These are phyloP conservation scores for Ictalurus punctatus DNA, from an alignment of 2,113 vertebrate genomes.

Conservation along the genomic window DNA sequence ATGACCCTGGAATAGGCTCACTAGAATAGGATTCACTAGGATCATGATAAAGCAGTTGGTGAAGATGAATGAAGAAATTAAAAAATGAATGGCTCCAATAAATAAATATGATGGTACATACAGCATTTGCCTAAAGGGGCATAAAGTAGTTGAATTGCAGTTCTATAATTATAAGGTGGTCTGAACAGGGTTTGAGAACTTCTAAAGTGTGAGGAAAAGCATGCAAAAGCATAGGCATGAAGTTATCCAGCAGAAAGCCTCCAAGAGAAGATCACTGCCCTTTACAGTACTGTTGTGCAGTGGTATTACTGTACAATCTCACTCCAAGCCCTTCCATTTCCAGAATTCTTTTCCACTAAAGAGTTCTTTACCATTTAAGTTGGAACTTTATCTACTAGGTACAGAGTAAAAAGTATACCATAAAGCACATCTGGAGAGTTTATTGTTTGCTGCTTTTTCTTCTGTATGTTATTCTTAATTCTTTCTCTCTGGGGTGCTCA, in stretches of 20 bases:
- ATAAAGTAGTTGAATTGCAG: background rate
- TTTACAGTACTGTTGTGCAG: constrained; percentile 21
- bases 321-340: background rate
- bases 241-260: background rate
- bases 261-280: constrained; percentile 3
- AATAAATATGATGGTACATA: background rate
- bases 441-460: constrained; percentile 17
- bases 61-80: too few relatives aligned
- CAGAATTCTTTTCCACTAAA: background rate
- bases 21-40: too few relatives aligned
- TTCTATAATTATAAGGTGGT: background rate
- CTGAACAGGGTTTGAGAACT: background rate
- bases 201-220: background rate
- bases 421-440: constrained; percentile 12
- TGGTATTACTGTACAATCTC: background rate
- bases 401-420: background rate
- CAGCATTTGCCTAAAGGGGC: background rate
- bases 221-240: background rate
- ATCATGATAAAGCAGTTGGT: too few relatives aligned
- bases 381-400: background rate
- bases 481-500: constrained; percentile 15
- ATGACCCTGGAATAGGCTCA: too few relatives aligned
- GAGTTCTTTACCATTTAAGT: background rate
- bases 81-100: background rate
- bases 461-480: constrained; percentile 8